Evolutionary conservation across 2,113 vertebrate species (phyloP).

Genomic region (Motacilla alba): DNA sequence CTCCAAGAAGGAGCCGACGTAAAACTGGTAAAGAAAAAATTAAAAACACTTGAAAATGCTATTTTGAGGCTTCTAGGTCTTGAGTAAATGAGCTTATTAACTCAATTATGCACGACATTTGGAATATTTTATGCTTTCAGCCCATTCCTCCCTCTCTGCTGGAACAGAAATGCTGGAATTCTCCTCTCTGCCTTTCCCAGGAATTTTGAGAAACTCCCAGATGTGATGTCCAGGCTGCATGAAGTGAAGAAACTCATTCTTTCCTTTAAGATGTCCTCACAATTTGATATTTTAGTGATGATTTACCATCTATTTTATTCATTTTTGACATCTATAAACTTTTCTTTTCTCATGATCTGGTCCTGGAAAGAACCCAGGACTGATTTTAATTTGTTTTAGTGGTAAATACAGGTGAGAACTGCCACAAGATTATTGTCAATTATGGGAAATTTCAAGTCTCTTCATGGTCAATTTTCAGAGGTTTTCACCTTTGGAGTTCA

Average conservation of each 20-base stretch:
- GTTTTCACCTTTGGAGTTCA: background rate
- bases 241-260: background rate
- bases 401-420: background rate
- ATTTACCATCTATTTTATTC: background rate
- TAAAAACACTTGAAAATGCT: slow-evolving; percentile 9
- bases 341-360: background rate
- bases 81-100: background rate
- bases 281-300: background rate
- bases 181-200: background rate
- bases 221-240: background rate
- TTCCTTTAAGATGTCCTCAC: background rate
- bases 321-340: background rate
- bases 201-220: background rate
- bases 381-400: background rate
- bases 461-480: background rate
- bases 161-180: background rate
- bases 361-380: background rate
- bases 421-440: background rate
- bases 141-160: background rate
- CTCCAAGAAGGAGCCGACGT: background rate
- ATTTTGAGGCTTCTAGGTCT: background rate
- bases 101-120: slow-evolving; percentile 18
- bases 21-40: background rate
- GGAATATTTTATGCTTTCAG: background rate
- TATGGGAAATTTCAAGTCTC: background rate